A percentile compares a stretch with the other conserved stretches of the same genome.
phyloP scores from a whole-genome alignment of 2,888 invertebrate species.

The Tribolium freemani region DNA sequence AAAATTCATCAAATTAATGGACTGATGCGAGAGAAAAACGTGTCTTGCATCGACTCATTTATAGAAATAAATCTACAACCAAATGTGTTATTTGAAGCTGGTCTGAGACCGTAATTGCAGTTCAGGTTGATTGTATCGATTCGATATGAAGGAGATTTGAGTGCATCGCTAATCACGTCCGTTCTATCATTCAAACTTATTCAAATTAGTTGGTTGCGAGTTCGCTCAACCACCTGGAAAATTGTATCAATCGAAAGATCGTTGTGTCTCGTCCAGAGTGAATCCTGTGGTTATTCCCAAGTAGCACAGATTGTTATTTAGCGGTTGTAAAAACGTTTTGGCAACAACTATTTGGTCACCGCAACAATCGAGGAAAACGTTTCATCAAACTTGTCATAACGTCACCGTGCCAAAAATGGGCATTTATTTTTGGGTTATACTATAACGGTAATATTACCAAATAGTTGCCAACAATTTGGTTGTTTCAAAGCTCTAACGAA shows the following conservation, averaged over 20 bases:
- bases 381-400: too few relatives aligned
- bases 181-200: conserved; percentile 27
- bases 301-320: too few relatives aligned
- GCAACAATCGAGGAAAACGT: too few relatives aligned
- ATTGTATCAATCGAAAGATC: neutral
- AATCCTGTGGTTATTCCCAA: too few relatives aligned
- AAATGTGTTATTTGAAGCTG: conserved; percentile 22
- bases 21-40: neutral
- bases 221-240: conserved; percentile 4
- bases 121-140: conserved; percentile 30
- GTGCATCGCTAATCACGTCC: conserved; percentile 33
- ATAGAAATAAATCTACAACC: neutral
- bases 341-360: too few relatives aligned
- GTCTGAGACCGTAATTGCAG: conserved; percentile 19
- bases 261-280: too few relatives aligned
- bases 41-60: neutral
- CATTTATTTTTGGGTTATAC: too few relatives aligned
- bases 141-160: conserved; percentile 1
- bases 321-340: too few relatives aligned
- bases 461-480: too few relatives aligned
- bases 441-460: too few relatives aligned
- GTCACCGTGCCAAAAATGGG: too few relatives aligned
- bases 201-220: conserved; percentile 2
- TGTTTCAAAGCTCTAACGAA: too few relatives aligned
- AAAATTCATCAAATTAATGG: neutral